phyloP scores from a whole-genome alignment of 1,140 invertebrate genomes.

The Zaprionus lachaisei region DNA sequence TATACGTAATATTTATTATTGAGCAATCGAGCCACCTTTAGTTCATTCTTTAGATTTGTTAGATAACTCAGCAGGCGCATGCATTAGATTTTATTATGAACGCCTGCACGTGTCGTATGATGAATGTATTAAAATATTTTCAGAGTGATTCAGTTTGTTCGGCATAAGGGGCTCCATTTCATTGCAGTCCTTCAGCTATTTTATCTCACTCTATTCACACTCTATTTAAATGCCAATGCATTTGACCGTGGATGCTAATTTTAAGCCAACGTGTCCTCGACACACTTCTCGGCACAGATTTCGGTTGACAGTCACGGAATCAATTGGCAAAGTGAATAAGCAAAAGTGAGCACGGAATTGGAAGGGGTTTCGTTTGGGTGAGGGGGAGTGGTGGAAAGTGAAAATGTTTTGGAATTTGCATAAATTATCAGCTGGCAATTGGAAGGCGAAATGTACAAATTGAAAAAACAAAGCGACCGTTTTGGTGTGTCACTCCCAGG shows the following conservation, averaged over 20 bases:
- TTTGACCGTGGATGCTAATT: slow-evolving; percentile 42
- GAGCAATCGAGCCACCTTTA: too few species aligned
- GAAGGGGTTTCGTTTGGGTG: neutral
- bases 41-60: too few species aligned
- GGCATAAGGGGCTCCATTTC: too few species aligned
- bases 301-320: slow-evolving; percentile 66
- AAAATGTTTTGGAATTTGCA: slow-evolving; percentile 66
- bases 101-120: too few species aligned
- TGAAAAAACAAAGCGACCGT: slow-evolving; percentile 43
- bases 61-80: too few species aligned
- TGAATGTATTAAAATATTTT: neutral
- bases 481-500: slow-evolving; percentile 26
- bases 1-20: too few species aligned
- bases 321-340: slow-evolving; percentile 68
- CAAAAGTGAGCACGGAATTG: slow-evolving; percentile 20
- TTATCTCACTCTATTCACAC: neutral
- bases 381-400: slow-evolving; percentile 26
- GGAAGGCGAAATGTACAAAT: slow-evolving; percentile 38
- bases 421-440: slow-evolving; percentile 60
- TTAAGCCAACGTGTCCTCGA: slow-evolving; percentile 59
- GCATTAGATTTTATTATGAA: too few species aligned
- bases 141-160: neutral
- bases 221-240: slow-evolving; percentile 1
- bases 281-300: slow-evolving; percentile 52
- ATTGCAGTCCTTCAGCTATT: neutral